Base-by-base conservation (phyloP, 1,140 invertebrate species). In the Gonioctena quinquepunctata region DNA sequence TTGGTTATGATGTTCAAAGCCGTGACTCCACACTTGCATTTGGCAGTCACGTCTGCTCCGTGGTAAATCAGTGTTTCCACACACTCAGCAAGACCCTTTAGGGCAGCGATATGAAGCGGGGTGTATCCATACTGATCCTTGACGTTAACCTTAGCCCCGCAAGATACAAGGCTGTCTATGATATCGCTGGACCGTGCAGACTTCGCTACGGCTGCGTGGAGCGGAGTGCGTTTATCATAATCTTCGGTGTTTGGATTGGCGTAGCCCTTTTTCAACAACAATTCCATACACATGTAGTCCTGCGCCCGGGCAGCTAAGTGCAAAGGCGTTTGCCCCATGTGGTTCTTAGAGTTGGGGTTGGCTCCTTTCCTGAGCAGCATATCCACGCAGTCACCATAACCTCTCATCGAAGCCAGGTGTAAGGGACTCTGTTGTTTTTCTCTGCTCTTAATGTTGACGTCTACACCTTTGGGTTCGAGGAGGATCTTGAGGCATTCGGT, bases 41-140 rank as follows among this genome's bases (percentile, higher is more conserved):
- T 89, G 0, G 92, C 91, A 8, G 91, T 94, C 0, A 96, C 89
- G 84, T 95, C 92, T 52, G 94, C 93, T 3, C 93, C 93, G 77
- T 92, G 87, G 77, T 90, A 90, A 23, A 96, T 91, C 25, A 96
- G 83, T 28, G 92, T 87, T 79, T 94, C 90, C 0, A 94, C 93
- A 76, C 92, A 93, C 70, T 91, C 89, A 0, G 92, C 91, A 7
- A 94, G 82, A 26, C 94, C 93, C 77, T 94, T 93, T 1, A 94
- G 80, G 2, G 94, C 93, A 3, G 94, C 94, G 48, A 96, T 87
- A 79, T 96, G 94, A n/a, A 97, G 83, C 0, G 94, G 92, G 0
- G 94, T 94, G 79, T 94, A 95, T 0, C 94, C 94, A 75, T 94
- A 94, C 68, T 92, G 90, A 77, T 97, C 94, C 74, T 92, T 90